Evolutionary conservation across 1,140 invertebrate species (phyloP).

Genomic region (Teleogryllus occipitalis): DNA sequence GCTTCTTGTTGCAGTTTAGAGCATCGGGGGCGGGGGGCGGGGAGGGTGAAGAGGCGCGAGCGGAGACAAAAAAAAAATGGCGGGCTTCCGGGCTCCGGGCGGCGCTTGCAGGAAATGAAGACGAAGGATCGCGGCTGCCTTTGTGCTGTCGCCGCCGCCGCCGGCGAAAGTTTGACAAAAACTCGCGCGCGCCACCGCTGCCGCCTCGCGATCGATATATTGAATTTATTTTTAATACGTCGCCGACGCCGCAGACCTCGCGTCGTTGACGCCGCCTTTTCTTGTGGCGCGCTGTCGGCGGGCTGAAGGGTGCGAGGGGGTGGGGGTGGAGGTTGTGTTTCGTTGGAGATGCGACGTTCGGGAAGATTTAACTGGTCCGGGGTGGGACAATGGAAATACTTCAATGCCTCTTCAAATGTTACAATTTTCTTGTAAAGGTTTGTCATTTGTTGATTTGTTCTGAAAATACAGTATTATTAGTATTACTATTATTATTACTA

Average conservation of each 20-base stretch:
- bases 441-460: too few species aligned
- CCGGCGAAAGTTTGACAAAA: neutral
- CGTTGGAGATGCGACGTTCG: too few species aligned
- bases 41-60: neutral
- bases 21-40: neutral
- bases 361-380: too few species aligned
- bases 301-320: too few species aligned
- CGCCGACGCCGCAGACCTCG: neutral
- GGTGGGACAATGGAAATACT: too few species aligned
- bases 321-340: too few species aligned
- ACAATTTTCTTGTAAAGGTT: too few species aligned
- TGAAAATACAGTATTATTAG: too few species aligned
- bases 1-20: slow-evolving; percentile 4
- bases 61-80: neutral
- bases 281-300: neutral
- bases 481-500: too few species aligned
- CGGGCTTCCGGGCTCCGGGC: neutral
- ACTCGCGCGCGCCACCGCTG: too few species aligned
- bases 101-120: neutral
- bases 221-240: neutral
- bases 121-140: neutral
- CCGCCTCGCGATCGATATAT: neutral
- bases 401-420: too few species aligned
- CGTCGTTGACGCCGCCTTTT: neutral
- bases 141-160: neutral